A percentile compares a stretch with the other conserved stretches of the same genome.
These are phyloP conservation scores for Schizothorax lantsangensis DNA, from an alignment of 2,797 vertebrate genomes.

Conservation along the genomic window DNA sequence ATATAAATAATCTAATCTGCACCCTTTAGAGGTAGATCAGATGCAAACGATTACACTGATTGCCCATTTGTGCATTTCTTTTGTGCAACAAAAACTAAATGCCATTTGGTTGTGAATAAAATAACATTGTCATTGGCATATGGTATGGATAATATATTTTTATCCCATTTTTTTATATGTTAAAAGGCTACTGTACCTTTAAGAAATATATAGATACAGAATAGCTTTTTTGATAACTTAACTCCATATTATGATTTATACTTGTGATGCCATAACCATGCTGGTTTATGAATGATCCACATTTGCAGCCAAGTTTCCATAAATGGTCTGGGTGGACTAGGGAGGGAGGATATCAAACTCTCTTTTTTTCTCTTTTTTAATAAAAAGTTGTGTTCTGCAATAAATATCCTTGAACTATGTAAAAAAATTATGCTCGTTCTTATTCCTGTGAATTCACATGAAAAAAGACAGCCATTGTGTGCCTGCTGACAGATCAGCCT, in stretches of 20 bases:
- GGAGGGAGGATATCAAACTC: not conserved
- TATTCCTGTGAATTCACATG: slow-evolving; percentile 12
- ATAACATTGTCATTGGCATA: not conserved
- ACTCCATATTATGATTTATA: not conserved
- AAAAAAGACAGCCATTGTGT: slow-evolving; percentile 21
- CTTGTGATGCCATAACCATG: not conserved
- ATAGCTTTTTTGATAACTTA: not conserved
- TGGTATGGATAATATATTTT: not conserved
- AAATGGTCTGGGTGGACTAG: not conserved
- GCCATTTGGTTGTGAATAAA: not conserved
- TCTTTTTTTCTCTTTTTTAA: not conserved
- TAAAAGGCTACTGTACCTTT: not conserved
- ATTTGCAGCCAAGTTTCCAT: not conserved
- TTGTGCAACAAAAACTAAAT: not conserved
- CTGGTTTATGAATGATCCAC: not conserved
- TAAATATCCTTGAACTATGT: not conserved
- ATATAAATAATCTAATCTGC: not conserved
- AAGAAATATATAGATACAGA: not conserved
- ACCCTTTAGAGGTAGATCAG: not conserved
- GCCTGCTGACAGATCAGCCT: not conserved
- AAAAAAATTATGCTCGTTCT: not conserved
- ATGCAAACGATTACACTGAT: not conserved
- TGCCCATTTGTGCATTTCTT: not conserved
- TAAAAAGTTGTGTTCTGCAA: not conserved
- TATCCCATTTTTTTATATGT: no score